Evolutionary conservation across 2,113 vertebrate genomes (phyloP).

Genomic region (Dendrocopos noguchii): DNA sequence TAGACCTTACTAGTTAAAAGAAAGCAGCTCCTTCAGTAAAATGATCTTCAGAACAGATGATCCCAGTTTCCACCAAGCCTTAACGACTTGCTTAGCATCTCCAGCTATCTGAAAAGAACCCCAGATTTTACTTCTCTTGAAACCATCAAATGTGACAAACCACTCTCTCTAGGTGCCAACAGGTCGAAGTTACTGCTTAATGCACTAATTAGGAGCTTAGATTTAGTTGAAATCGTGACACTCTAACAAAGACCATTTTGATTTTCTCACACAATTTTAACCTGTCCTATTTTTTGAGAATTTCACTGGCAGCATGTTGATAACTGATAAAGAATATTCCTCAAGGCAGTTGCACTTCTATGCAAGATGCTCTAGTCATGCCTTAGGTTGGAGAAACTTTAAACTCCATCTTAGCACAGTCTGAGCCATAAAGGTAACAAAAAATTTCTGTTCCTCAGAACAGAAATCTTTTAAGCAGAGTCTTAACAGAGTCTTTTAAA

Average conservation of each 20-base stretch:
- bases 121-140: not conserved
- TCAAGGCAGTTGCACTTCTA: not conserved
- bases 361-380: not conserved
- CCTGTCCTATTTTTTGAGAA: not conserved
- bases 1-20: conserved; percentile 7
- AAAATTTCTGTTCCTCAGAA: not conserved
- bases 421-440: not conserved
- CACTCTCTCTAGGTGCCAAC: not conserved
- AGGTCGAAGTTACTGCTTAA: not conserved
- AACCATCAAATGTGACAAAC: not conserved
- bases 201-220: not conserved
- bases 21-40: not conserved
- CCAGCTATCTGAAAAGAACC: not conserved
- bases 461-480: too few species aligned
- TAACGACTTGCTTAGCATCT: not conserved
- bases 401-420: not conserved
- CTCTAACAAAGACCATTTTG: not conserved
- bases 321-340: not conserved
- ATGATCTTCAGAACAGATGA: not conserved
- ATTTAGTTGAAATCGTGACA: not conserved
- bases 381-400: not conserved
- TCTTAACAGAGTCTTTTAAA: not conserved
- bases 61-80: not conserved
- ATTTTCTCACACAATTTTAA: not conserved
- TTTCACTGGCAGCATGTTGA: not conserved